Evolutionary conservation across 2,113 vertebrate genomes (phyloP), one percentile per base, ranked within the genome.

Genomic region (Pelvicachromis taeniatus): DNA sequence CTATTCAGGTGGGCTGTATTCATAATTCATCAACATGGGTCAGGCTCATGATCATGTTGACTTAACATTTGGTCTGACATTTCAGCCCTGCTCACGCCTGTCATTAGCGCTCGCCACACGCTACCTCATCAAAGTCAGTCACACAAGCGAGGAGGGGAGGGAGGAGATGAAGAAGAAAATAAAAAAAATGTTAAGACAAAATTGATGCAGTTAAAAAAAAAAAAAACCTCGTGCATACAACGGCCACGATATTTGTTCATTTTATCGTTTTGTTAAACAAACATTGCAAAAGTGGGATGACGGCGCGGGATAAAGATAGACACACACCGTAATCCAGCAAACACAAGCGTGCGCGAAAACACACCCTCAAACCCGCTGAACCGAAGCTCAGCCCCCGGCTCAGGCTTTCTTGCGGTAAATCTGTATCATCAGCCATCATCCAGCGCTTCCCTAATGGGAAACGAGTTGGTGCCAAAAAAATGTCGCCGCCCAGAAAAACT

Each of bases 11-110:
- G 85, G 86, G 86, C 77, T 31, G 81, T 83, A 90, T 94, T 94
- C 89, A 94, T 93, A 94, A 94, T 93, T 93, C 92, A 95, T 95
- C 93, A 82, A 77, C 84, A 78, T 13, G 80, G 91, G 87, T 89
- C 91, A 90, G 91, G 59, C 92, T 80, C 89, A 92, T 92, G 92
- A 94, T 93, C 84, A 85, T 94, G 93, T 95, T 94, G 93, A 95
- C 93, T 94, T 95, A 95, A 95, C 94, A 95, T 95, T 95, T 95
- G 91, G 88, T 93, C 91, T 95, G 95, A 95, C 95, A 95, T 95
- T 95, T 94, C 92, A 93, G 91, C 89, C 90, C 31, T 2, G 81
- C 91, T 92, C 89, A 88, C 38, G 88, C 81, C 91, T 68, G 90
- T 95, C 94, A 95, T 95, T 95, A 94, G 93, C 89, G 91, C 91